phyloP scores from a whole-genome alignment of 2,888 invertebrate genomes.

The Nezara viridula region DNA sequence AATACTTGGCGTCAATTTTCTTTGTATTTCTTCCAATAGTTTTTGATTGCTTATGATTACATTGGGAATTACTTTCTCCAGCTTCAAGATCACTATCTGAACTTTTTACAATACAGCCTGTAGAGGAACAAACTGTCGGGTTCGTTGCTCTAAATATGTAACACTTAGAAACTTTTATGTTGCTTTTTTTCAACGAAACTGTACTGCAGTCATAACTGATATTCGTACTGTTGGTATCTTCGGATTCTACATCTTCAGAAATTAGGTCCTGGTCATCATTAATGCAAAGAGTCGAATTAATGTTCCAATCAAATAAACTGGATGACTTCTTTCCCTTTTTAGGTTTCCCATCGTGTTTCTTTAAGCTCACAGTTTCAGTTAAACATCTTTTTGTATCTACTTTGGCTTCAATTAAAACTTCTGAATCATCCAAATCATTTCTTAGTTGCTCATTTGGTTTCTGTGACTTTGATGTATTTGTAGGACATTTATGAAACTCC shows the following conservation, averaged over 20 bases:
- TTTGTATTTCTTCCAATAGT: not conserved
- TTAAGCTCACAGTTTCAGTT: not conserved
- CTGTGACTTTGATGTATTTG: not conserved
- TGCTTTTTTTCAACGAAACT: not conserved
- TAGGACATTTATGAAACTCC: not conserved
- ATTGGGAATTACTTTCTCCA: not conserved
- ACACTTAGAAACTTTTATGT: not conserved
- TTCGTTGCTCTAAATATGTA: not conserved
- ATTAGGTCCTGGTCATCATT: not conserved
- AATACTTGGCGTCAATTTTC: not conserved
- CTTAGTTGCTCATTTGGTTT: not conserved
- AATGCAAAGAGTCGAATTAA: slow-evolving; percentile 2
- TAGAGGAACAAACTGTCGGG: not conserved
- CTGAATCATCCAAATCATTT: not conserved
- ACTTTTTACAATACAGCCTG: not conserved
- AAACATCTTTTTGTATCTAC: not conserved
- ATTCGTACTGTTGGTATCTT: not conserved
- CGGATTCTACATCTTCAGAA: not conserved
- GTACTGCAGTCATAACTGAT: not conserved
- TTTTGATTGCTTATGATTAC: not conserved
- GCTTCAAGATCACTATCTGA: not conserved
- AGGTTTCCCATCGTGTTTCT: not conserved
- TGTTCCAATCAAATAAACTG: not conserved
- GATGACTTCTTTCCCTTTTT: not conserved
- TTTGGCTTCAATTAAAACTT: not conserved